Evolutionary conservation across 2,797 vertebrate species (phyloP).

Genomic region (Crax fasciolata): DNA sequence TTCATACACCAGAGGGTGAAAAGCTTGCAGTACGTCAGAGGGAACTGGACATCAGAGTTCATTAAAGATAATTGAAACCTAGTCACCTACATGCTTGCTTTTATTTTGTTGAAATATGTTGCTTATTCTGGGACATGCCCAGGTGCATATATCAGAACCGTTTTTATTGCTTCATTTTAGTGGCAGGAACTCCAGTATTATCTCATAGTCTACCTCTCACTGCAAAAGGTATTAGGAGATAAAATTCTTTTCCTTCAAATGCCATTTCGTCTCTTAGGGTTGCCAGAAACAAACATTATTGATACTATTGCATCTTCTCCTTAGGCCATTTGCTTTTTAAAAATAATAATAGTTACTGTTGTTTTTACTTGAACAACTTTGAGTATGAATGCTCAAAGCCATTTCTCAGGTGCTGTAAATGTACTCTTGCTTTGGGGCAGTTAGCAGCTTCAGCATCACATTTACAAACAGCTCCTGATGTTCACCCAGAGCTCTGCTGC

Average conservation of each 20-base stretch:
- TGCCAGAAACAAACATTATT: neutral
- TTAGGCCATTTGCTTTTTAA: neutral
- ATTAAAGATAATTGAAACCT: constrained; percentile 16
- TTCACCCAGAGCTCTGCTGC: neutral
- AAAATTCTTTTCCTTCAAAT: constrained; percentile 9
- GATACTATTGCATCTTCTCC: neutral
- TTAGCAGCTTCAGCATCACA: neutral
- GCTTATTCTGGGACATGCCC: neutral
- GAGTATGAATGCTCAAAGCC: neutral
- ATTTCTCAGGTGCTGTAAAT: neutral
- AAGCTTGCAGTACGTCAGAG: neutral
- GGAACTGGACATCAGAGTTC: neutral
- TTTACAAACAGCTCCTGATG: neutral
- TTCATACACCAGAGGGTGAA: constrained; percentile 1
- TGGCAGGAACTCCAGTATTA: neutral
- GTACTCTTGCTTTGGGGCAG: neutral
- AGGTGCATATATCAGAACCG: neutral
- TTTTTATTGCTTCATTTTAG: neutral
- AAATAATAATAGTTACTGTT: neutral
- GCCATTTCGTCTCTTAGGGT: neutral
- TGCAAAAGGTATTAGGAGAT: neutral
- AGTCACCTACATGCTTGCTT: neutral
- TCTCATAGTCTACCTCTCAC: neutral
- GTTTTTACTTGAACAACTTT: constrained; percentile 1
- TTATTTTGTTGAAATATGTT: constrained; percentile 6